Base-by-base conservation (phyloP, 1,140 invertebrate species). In the Aphelenchoides avenae region DNA sequence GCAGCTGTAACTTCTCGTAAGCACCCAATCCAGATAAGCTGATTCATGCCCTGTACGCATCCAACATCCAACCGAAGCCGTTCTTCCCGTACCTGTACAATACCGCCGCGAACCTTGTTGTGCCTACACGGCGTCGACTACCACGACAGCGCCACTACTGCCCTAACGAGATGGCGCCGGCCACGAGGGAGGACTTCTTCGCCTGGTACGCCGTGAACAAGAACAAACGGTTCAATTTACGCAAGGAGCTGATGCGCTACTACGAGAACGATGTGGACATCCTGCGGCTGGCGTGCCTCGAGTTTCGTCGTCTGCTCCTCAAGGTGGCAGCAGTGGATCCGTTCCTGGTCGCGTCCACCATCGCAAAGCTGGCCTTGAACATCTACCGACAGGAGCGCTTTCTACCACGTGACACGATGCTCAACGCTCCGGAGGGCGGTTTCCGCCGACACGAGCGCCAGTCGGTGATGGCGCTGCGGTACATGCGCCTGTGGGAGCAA, bases 401-500 rank as follows among this genome's bases (percentile, higher is more conserved):
- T 7, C 49, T 22, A 1, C 13, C n/a, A 4, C n/a, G n/a, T n/a
- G n/a, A n/a, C n/a, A 13, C 36, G 13, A 43, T 43, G 41, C 26
- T 43, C 0, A 13, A 43, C 7, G 31, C 41, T 11, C 41, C 41
- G 11, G 41, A 43, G 41, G 41, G 41, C 41, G 41, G 41, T 30
- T 43, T 43, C 41, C 0, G 41, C 41, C 41, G 26, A 30, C 41
- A 43, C 41, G 1, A 26, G 13, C 7, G 47, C 0, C 37, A 36
- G 0, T 52, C 50, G 0, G 50, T 46, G 0, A 46, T 46, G 11
- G 41, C 50, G 0, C 15, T 20, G 5, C 46, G 51, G 0, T 53
- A 53, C 44, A 53, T 53, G 11, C 20, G 30, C 1, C 18, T 53
- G 6, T 53, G 42, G 27, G 51, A 53, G 18, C n/a, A n/a, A n/a